Conservation (phyloP, 2,113 vertebrate genomes). For the Morone chrysops region DNA sequence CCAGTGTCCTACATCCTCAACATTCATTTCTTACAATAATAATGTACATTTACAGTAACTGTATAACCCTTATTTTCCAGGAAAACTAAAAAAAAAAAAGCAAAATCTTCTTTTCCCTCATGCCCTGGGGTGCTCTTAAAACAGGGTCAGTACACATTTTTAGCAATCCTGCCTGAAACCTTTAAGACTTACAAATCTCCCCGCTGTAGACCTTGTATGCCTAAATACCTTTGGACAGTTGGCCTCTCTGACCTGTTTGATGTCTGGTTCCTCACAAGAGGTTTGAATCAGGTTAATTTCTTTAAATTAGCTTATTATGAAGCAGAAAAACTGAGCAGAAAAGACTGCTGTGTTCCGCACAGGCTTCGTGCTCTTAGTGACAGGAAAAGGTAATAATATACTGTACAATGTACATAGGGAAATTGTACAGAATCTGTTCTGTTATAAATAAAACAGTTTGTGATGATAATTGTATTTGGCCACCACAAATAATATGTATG, state of each 20-base stretch:
- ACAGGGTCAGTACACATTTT: conserved; percentile 59
- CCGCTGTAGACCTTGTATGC: conserved; percentile 54
- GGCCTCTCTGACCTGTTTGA: conserved; percentile 13
- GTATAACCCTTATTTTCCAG: conserved; percentile 40
- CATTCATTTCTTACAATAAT: conserved; percentile 10
- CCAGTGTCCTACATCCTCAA: conserved; percentile 38
- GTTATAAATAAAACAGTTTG: conserved; percentile 6
- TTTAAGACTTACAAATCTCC: conserved; percentile 52
- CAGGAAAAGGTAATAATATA: conserved; percentile 12
- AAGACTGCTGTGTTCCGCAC: not conserved
- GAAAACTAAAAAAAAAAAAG: conserved; percentile 37
- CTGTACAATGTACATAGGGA: conserved; percentile 23
- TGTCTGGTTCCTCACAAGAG: conserved; percentile 33
- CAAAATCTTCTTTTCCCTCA: conserved; percentile 29
- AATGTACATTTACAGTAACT: conserved; percentile 39
- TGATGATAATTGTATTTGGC: conserved; percentile 28
- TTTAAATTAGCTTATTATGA: conserved; percentile 11
- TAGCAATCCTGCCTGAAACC: conserved; percentile 66
- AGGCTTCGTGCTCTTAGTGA: conserved; percentile 1
- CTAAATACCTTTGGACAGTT: conserved; percentile 43
- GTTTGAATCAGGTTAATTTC: conserved; percentile 31
- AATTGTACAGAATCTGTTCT: conserved; percentile 22
- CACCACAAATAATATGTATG: conserved; percentile 30
- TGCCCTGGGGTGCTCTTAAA: conserved; percentile 55
- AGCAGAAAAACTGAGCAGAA: not conserved